Percentiles rank a stretch among this genome's conserved stretches.
These are phyloP conservation scores for Nothobranchius furzeri DNA, from an alignment of 2,113 vertebrate genomes.

Conservation along the genomic window DNA sequence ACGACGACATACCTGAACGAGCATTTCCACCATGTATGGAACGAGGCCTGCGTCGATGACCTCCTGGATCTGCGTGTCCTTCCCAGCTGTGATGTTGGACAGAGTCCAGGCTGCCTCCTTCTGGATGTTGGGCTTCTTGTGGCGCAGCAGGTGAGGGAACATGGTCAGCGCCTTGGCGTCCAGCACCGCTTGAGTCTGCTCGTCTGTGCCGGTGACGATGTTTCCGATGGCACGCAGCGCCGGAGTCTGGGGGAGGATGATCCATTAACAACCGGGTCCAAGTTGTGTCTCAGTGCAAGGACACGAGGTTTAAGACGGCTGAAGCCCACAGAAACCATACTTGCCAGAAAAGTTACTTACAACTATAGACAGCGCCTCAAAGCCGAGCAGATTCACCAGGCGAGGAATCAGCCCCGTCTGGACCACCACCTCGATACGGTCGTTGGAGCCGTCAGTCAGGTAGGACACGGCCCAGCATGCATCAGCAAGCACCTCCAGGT, in stretches of 20 bases:
- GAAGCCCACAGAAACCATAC: neutral
- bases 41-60: constrained; percentile 90
- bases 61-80: constrained; percentile 91
- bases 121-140: constrained; percentile 91
- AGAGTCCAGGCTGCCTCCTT: constrained; percentile 97
- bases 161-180: constrained; percentile 82
- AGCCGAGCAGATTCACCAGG: constrained; percentile 89
- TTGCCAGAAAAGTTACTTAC: constrained; percentile 68
- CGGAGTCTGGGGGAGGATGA: constrained; percentile 82
- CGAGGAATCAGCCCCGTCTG: constrained; percentile 86
- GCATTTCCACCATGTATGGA: constrained; percentile 85
- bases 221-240: constrained; percentile 92
- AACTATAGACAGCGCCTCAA: constrained; percentile 86
- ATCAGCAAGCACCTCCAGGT: constrained; percentile 91
- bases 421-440: constrained; percentile 94
- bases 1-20: constrained; percentile 81
- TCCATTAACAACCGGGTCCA: neutral
- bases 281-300: neutral
- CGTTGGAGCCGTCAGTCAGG: constrained; percentile 93
- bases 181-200: constrained; percentile 94
- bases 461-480: constrained; percentile 96
- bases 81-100: constrained; percentile 97
- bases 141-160: constrained; percentile 85
- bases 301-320: neutral
- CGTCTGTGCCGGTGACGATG: constrained; percentile 98